Percentiles rank a stretch among this genome's conserved stretches.
These are phyloP conservation scores for Volucella bombylans DNA, from an alignment of 2,888 invertebrate species.

Conservation along the genomic window DNA sequence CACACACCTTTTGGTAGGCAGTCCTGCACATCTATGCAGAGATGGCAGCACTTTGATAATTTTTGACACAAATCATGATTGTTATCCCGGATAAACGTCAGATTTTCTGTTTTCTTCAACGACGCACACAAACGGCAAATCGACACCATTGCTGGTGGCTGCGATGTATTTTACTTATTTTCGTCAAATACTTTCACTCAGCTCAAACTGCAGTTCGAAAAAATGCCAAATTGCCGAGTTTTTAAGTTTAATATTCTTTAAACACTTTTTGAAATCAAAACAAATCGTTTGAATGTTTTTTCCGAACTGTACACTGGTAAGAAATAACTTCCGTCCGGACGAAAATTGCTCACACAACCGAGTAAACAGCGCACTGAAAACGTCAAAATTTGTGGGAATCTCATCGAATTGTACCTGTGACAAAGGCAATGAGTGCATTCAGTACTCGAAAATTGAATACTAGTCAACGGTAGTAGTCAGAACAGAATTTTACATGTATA, in stretches of 20 bases:
- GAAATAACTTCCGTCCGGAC: conserved; percentile 31
- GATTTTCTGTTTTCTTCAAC: conserved; percentile 75
- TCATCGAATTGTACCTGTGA: conserved; percentile 8
- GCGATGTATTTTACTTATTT: neutral
- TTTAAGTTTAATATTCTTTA: neutral
- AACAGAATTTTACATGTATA: neutral
- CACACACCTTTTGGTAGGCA: conserved; percentile 77
- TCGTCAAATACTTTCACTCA: neutral
- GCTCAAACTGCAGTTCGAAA: neutral
- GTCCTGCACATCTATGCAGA: conserved; percentile 74
- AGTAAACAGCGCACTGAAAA: neutral
- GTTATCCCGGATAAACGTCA: conserved; percentile 74
- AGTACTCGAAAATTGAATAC: neutral
- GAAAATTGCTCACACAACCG: neutral
- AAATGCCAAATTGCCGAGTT: neutral
- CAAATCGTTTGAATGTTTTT: conserved; percentile 38
- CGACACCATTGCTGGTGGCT: conserved; percentile 58
- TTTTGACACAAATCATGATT: conserved; percentile 75
- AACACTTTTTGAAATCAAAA: conserved; percentile 27
- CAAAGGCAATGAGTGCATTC: conserved; percentile 2
- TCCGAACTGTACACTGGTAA: conserved; percentile 46
- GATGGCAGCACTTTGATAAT: conserved; percentile 75
- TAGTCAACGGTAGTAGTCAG: neutral
- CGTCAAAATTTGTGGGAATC: neutral
- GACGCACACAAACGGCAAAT: conserved; percentile 79